These are phyloP conservation scores for Subanguina moxae DNA, from an alignment of 1,140 invertebrate species.

Conservation along the genomic window DNA sequence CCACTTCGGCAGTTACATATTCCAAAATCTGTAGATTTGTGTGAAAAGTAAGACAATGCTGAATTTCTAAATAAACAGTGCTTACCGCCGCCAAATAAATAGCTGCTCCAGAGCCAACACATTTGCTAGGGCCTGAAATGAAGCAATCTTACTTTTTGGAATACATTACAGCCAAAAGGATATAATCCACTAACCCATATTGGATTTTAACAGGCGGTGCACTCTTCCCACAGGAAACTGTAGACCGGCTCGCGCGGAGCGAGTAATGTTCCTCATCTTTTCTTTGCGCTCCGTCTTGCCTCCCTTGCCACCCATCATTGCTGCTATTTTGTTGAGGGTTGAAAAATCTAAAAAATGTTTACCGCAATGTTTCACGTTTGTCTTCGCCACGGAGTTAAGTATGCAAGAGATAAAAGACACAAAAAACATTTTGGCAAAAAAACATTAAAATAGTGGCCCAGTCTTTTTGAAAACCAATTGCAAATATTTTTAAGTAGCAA, in stretches of 20 bases:
- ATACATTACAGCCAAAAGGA: background rate
- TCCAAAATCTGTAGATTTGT: slow-evolving; percentile 72
- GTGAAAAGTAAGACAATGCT: no score
- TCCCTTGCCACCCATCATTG: slow-evolving; percentile 6
- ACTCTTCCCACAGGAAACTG: slow-evolving; percentile 96
- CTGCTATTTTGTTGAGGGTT: no score
- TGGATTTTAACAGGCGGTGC: slow-evolving; percentile 93
- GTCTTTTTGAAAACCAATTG: no score
- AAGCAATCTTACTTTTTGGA: background rate
- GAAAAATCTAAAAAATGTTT: no score
- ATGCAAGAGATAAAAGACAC: no score
- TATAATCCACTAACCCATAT: slow-evolving; percentile 69
- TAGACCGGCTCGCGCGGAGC: slow-evolving; percentile 57
- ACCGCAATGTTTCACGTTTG: no score
- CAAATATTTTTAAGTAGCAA: no score
- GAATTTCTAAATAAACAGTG: no score
- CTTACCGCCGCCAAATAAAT: slow-evolving; percentile 85
- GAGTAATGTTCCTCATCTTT: slow-evolving; percentile 58
- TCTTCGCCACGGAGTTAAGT: no score
- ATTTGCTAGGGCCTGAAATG: slow-evolving; percentile 70
- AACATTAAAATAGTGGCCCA: no score
- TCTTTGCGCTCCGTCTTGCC: slow-evolving; percentile 46
- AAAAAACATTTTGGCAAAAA: no score
- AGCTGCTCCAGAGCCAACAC: slow-evolving; percentile 93
- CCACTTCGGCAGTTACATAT: slow-evolving; percentile 93